Evolutionary conservation across 2,113 vertebrate species (phyloP).

Genomic region (Myrmecobius fasciatus): DNA sequence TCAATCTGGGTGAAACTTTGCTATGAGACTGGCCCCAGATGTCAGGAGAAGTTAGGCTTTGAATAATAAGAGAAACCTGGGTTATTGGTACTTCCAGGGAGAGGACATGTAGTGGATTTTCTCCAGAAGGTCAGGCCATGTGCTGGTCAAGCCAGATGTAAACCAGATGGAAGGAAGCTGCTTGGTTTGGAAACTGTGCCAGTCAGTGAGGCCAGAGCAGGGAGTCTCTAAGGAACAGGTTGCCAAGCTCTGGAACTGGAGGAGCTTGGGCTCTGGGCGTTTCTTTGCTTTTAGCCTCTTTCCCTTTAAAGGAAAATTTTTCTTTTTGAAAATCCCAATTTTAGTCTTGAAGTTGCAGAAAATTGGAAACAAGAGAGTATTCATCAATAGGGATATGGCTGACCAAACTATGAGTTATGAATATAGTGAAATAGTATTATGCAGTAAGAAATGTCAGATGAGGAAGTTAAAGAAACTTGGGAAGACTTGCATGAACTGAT

Average conservation of each 20-base stretch:
- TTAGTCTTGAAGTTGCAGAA: not conserved
- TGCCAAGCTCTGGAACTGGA: not conserved
- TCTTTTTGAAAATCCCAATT: not conserved
- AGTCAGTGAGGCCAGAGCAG: not conserved
- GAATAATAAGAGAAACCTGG: not conserved
- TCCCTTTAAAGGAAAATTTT: not conserved
- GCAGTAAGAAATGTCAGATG: not conserved
- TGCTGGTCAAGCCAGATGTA: not conserved
- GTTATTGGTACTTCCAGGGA: not conserved
- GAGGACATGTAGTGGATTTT: not conserved
- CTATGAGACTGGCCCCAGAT: not conserved
- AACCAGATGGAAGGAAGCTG: not conserved
- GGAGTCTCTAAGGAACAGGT: not conserved
- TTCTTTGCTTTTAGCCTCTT: not conserved
- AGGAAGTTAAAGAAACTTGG: not conserved
- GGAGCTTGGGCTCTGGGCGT: not conserved
- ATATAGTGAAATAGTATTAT: not conserved
- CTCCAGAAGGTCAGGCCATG: not conserved
- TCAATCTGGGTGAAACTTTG: not conserved
- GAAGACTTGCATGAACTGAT: not conserved
- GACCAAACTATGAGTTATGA: not conserved
- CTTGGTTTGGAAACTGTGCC: not conserved
- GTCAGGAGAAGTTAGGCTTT: not conserved
- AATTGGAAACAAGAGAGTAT: not conserved
- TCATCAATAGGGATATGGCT: not conserved